Conservation (phyloP, 2,888 invertebrate genomes). For the Zeuzera pyrina region DNA sequence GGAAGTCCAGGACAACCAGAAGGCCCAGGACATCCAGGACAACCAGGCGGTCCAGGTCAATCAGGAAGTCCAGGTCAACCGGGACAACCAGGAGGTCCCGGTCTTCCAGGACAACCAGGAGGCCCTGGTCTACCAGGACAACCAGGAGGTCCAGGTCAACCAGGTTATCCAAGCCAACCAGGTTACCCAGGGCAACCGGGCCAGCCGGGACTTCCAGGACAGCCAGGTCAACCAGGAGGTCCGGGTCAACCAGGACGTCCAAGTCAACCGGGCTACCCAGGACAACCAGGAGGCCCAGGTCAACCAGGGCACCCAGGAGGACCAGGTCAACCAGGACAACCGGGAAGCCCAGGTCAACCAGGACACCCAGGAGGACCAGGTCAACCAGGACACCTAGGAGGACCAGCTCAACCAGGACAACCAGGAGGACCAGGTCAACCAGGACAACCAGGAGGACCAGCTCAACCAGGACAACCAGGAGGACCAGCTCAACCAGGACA, state of each 20-base stretch:
- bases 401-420: slow-evolving; percentile 1
- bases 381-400: slow-evolving; percentile 5
- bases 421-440: slow-evolving; percentile 7
- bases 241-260: slow-evolving; percentile 17
- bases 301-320: slow-evolving; percentile 13
- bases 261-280: slow-evolving; percentile 15
- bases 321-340: slow-evolving; percentile 8
- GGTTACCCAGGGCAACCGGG: slow-evolving; percentile 34
- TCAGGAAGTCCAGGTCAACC: slow-evolving; percentile 19
- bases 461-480: slow-evolving; percentile 1
- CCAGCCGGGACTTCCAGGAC: slow-evolving; percentile 27
- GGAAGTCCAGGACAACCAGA: slow-evolving; percentile 4
- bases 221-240: slow-evolving; percentile 17
- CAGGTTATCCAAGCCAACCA: slow-evolving; percentile 16
- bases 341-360: slow-evolving; percentile 14
- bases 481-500: too few relatives aligned
- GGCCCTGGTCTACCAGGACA: slow-evolving; percentile 33
- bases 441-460: slow-evolving; percentile 4
- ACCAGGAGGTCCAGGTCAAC: slow-evolving; percentile 23
- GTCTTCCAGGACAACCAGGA: slow-evolving; percentile 21
- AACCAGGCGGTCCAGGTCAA: slow-evolving; percentile 12
- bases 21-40: slow-evolving; percentile 2
- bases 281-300: slow-evolving; percentile 15
- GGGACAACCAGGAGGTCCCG: slow-evolving; percentile 16
- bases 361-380: slow-evolving; percentile 15